Percentiles rank a stretch among this genome's conserved stretches.
phyloP scores from a whole-genome alignment of 2,888 invertebrate species.

The Alcis repandata region DNA sequence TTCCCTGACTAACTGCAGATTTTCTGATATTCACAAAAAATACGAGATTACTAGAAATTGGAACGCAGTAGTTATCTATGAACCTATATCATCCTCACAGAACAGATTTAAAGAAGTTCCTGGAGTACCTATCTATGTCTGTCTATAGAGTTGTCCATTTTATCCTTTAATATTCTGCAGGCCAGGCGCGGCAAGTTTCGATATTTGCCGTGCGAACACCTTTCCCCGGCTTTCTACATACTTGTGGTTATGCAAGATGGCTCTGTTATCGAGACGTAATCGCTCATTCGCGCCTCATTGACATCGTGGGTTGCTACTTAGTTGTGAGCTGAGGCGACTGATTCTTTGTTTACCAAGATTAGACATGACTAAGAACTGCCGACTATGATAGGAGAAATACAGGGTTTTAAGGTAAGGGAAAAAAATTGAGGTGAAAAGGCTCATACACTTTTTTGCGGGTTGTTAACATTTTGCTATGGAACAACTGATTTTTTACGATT shows the following conservation, averaged over 20 bases:
- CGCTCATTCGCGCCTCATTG: conserved; percentile 47
- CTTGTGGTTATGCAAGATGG: conserved; percentile 45
- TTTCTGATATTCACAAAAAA: too few species aligned
- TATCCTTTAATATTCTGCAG: conserved; percentile 6
- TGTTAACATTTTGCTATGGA: too few species aligned
- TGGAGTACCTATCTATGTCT: too few species aligned
- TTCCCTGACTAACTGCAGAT: too few species aligned
- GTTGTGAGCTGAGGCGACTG: not conserved
- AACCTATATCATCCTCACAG: too few species aligned
- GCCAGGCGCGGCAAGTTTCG: conserved; percentile 42
- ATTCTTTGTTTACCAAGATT: conserved; percentile 17
- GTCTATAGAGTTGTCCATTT: conserved; percentile 14
- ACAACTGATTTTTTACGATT: too few species aligned
- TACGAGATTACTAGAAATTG: too few species aligned
- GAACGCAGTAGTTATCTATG: too few species aligned
- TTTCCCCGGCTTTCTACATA: conserved; percentile 76
- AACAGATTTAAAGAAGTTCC: too few species aligned
- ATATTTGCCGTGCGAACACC: conserved; percentile 63
- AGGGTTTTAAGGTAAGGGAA: too few species aligned
- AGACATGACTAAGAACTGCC: not conserved
- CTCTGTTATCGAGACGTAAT: conserved; percentile 45
- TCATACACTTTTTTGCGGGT: too few species aligned
- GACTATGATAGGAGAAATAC: not conserved
- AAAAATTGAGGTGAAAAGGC: too few species aligned
- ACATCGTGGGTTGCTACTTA: conserved; percentile 22